Conservation (phyloP, 1,140 invertebrate genomes). For the Tetragonula clypearis region DNA sequence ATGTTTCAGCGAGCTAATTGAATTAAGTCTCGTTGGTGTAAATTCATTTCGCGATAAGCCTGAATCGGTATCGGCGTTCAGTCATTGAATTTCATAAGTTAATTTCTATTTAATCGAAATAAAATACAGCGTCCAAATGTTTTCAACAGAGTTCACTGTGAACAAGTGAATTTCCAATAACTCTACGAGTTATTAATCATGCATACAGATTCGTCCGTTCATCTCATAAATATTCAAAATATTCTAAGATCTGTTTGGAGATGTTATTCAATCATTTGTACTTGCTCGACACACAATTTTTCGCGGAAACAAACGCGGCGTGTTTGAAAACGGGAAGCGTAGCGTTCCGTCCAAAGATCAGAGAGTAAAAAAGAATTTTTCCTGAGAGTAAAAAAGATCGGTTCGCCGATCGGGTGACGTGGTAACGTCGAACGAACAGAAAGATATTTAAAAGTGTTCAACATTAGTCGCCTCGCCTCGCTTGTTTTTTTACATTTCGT, state of each 20-base stretch:
- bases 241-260: too few species aligned
- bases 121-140: too few species aligned
- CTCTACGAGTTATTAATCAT: too few species aligned
- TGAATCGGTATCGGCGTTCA: background rate
- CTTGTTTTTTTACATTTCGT: slow-evolving; percentile 5
- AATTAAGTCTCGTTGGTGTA: background rate
- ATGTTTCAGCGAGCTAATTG: slow-evolving; percentile 6
- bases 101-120: too few species aligned
- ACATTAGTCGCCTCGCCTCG: background rate
- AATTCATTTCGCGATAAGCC: background rate
- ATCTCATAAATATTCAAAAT: background rate
- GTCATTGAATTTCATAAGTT: too few species aligned
- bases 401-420: too few species aligned
- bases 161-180: too few species aligned
- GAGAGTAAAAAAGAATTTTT: too few species aligned
- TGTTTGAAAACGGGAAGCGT: background rate
- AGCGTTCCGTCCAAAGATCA: background rate
- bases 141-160: too few species aligned
- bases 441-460: background rate
- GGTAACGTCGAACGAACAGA: background rate
- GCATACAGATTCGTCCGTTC: too few species aligned
- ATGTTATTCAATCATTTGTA: background rate
- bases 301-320: background rate
- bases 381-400: background rate
- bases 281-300: background rate